These are phyloP conservation scores for Oreonectes daqikongensis DNA, from an alignment of 2,797 vertebrate genomes.

Conservation along the genomic window DNA sequence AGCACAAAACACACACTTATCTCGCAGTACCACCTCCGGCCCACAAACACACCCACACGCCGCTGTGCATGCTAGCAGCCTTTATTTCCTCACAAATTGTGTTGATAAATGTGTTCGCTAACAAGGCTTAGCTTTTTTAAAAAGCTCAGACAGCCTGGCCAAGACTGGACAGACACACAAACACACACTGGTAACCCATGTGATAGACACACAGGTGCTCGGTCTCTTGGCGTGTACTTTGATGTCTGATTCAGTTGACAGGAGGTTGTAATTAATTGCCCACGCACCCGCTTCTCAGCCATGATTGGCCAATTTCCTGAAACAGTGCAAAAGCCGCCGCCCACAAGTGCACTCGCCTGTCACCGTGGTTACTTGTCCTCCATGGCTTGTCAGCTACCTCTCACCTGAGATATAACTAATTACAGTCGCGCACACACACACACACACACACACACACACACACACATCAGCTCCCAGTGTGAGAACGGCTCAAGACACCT, in stretches of 20 bases:
- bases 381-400: constrained; percentile 65
- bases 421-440: constrained; percentile 51
- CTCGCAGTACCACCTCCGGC: constrained; percentile 45
- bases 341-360: constrained; percentile 66
- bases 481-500: constrained; percentile 46
- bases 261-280: constrained; percentile 79
- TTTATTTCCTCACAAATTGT: constrained; percentile 46
- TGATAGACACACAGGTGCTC: constrained; percentile 51
- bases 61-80: constrained; percentile 35
- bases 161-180: constrained; percentile 26
- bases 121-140: constrained; percentile 34
- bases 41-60: constrained; percentile 44
- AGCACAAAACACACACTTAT: constrained; percentile 58
- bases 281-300: constrained; percentile 62
- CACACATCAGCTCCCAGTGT: constrained; percentile 51
- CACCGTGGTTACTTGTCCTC: constrained; percentile 55
- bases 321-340: constrained; percentile 61
- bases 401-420: constrained; percentile 65
- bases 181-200: constrained; percentile 42
- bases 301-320: constrained; percentile 67
- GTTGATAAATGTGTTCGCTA: constrained; percentile 30
- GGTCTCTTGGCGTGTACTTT: constrained; percentile 40
- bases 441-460: background rate
- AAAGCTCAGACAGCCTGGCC: constrained; percentile 17
- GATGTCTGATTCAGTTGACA: constrained; percentile 72